phyloP scores from a whole-genome alignment of 2,113 vertebrate species.

The Zapus hudsonius region DNA sequence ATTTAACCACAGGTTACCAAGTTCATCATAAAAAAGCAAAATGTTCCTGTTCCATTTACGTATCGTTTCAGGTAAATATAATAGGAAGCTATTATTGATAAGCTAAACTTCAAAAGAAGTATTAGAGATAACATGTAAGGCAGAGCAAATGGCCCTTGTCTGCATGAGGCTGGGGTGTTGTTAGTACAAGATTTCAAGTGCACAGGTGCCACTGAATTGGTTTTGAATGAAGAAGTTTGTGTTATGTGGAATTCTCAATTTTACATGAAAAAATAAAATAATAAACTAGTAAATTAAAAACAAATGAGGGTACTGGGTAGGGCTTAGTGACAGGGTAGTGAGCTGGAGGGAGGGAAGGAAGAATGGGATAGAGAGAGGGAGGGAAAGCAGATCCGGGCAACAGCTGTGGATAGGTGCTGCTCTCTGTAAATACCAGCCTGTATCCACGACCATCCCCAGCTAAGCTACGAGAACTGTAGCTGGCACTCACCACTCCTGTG shows the following conservation, averaged over 20 bases:
- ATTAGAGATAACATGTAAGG: slow-evolving; percentile 65
- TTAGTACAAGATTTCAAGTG: background rate
- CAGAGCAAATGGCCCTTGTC: slow-evolving; percentile 59
- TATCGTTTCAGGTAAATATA: slow-evolving; percentile 44
- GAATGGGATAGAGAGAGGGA: slow-evolving; percentile 33
- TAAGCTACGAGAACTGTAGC: slow-evolving; percentile 35
- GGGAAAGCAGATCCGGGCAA: slow-evolving; percentile 16
- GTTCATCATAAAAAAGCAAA: slow-evolving; percentile 34
- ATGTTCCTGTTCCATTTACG: slow-evolving; percentile 6
- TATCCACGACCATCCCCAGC: slow-evolving; percentile 7
- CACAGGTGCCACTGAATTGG: background rate
- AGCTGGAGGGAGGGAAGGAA: no score
- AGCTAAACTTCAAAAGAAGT: slow-evolving; percentile 40
- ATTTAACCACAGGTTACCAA: slow-evolving; percentile 27
- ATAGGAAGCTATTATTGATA: slow-evolving; percentile 54
- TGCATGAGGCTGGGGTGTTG: background rate
- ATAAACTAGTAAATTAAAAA: background rate
- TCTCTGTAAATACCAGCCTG: slow-evolving; percentile 33
- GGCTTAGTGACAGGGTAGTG: background rate
- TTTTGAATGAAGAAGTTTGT: background rate
- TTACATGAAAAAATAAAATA: background rate
- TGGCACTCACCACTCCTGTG: slow-evolving; percentile 9
- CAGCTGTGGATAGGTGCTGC: background rate
- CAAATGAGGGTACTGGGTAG: background rate
- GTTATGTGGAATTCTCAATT: background rate